These are phyloP conservation scores for Takifugu bimaculatus DNA, from an alignment of 2,113 vertebrate genomes.

Conservation along the genomic window DNA sequence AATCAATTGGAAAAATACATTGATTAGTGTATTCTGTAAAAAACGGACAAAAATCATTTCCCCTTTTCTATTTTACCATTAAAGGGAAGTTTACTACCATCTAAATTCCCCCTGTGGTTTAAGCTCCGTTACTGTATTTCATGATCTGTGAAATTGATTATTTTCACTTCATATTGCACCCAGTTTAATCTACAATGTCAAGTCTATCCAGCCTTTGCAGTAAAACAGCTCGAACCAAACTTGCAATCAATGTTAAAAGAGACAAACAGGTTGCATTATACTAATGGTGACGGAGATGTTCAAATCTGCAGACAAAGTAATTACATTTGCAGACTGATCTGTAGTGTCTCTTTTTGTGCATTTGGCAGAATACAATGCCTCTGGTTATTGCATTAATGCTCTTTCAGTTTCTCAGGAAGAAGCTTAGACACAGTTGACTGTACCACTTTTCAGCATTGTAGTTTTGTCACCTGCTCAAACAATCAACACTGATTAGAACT, in stretches of 20 bases:
- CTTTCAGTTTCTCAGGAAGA: conserved; percentile 60
- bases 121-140: conserved; percentile 67
- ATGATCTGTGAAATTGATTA: conserved; percentile 73
- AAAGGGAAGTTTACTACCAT: conserved; percentile 52
- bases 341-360: conserved; percentile 37
- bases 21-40: conserved; percentile 47
- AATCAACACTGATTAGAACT: conserved; percentile 69
- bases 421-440: conserved; percentile 65
- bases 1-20: conserved; percentile 4
- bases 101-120: conserved; percentile 69
- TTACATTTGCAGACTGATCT: conserved; percentile 49
- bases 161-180: conserved; percentile 72
- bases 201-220: conserved; percentile 60
- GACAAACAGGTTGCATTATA: conserved; percentile 40
- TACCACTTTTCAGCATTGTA: conserved; percentile 66
- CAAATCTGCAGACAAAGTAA: conserved; percentile 51
- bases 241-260: conserved; percentile 36
- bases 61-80: conserved; percentile 47
- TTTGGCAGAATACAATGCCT: conserved; percentile 48
- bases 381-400: conserved; percentile 60
- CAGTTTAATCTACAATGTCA: conserved; percentile 61
- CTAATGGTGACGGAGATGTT: conserved; percentile 48
- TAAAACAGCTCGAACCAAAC: conserved; percentile 58
- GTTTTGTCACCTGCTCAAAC: conserved; percentile 71
- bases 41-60: conserved; percentile 49